phyloP scores from a whole-genome alignment of 2,888 invertebrate genomes.

The Patella caerulea region DNA sequence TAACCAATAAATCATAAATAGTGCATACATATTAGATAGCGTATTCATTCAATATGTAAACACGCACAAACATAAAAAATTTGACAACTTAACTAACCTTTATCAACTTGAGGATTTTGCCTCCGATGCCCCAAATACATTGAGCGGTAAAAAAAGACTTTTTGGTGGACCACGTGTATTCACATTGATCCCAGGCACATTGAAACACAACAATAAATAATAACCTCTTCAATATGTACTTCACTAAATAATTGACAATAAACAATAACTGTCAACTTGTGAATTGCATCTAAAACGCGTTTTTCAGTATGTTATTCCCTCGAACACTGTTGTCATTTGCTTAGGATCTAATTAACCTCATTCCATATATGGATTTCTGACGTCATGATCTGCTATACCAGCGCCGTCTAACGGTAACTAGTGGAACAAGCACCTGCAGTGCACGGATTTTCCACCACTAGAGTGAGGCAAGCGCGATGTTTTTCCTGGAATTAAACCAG shows the following conservation, averaged over 20 bases:
- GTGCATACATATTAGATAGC: background rate
- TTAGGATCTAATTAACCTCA: constrained; percentile 28
- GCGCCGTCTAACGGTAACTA: constrained; percentile 25
- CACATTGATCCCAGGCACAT: constrained; percentile 12
- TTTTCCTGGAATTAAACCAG: too few relatives aligned
- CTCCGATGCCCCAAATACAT: constrained; percentile 5
- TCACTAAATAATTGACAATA: constrained; percentile 5
- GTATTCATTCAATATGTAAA: background rate
- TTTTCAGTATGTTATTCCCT: constrained; percentile 17
- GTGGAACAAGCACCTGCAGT: constrained; percentile 26
- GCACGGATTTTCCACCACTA: background rate
- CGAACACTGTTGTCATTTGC: constrained; percentile 26
- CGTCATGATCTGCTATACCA: constrained; percentile 21
- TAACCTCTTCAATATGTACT: constrained; percentile 2
- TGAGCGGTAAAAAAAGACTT: constrained; percentile 8
- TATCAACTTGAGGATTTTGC: background rate
- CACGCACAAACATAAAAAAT: background rate
- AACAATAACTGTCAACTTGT: constrained; percentile 14
- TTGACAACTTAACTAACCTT: background rate
- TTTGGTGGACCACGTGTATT: background rate
- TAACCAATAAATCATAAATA: too few relatives aligned
- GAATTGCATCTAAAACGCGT: background rate
- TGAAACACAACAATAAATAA: background rate
- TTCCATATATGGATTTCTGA: constrained; percentile 30
- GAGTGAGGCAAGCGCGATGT: too few relatives aligned